These are phyloP conservation scores for Callyntrura guangdongensis DNA, from an alignment of 2,888 invertebrate species.

Conservation along the genomic window DNA sequence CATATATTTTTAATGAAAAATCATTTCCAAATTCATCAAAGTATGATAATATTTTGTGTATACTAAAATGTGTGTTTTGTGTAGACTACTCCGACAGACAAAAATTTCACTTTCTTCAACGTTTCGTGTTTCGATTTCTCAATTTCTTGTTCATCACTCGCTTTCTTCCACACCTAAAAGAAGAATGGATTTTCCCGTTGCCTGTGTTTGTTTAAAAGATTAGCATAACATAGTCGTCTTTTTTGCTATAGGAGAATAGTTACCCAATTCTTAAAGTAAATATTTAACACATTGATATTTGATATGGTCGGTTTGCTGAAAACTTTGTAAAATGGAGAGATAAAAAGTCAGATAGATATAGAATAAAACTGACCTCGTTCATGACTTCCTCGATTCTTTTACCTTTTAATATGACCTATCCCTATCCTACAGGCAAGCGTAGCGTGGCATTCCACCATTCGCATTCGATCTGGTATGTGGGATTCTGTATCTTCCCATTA, in stretches of 20 bases:
- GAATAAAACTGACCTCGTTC: slow-evolving; percentile 38
- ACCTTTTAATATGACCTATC: background rate
- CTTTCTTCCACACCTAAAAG: background rate
- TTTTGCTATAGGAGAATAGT: background rate
- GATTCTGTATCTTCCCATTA: background rate
- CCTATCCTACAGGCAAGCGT: slow-evolving; percentile 2
- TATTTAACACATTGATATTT: slow-evolving; percentile 46
- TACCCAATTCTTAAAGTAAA: slow-evolving; percentile 42
- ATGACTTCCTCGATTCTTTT: background rate
- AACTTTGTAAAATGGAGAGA: background rate
- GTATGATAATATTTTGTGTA: slow-evolving; percentile 28
- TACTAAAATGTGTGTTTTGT: slow-evolving; percentile 28
- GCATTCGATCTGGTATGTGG: slow-evolving; percentile 1
- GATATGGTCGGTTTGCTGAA: background rate
- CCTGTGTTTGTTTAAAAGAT: slow-evolving; percentile 48
- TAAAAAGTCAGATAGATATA: background rate
- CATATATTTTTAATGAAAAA: background rate
- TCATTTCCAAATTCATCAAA: background rate
- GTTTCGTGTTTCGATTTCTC: background rate
- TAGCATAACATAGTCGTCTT: slow-evolving; percentile 6
- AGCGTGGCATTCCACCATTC: background rate
- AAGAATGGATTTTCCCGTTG: background rate
- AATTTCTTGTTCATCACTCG: background rate
- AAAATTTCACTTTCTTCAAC: background rate
- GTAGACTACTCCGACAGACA: background rate